phyloP scores from a whole-genome alignment of 2,888 invertebrate genomes.

The Tribolium freemani region DNA sequence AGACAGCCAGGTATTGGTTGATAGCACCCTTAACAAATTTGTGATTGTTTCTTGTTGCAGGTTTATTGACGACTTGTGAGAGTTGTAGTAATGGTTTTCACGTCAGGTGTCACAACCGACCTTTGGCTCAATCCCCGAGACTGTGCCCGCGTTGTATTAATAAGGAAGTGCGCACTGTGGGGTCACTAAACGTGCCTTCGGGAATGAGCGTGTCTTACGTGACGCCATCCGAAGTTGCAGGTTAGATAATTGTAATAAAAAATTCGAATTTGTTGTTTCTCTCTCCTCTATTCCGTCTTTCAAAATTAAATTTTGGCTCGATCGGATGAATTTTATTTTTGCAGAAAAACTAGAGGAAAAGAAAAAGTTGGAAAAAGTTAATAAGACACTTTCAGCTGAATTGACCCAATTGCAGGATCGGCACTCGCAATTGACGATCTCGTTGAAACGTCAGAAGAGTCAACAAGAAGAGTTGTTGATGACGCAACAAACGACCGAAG shows the following conservation, averaged over 20 bases:
- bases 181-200: conserved; percentile 61
- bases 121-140: conserved; percentile 67
- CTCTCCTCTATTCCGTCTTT: conserved; percentile 25
- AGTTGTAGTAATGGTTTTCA: conserved; percentile 70
- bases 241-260: conserved; percentile 53
- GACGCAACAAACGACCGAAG: conserved; percentile 62
- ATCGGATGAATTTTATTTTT: conserved; percentile 50
- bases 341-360: conserved; percentile 67
- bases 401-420: conserved; percentile 66
- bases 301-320: conserved; percentile 25
- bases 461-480: conserved; percentile 62
- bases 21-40: not conserved
- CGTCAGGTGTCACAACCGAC: conserved; percentile 70
- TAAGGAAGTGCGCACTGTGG: conserved; percentile 61
- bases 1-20: conserved; percentile 67
- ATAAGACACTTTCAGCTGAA: conserved; percentile 63
- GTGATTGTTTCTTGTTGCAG: conserved; percentile 55
- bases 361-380: conserved; percentile 63
- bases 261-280: conserved; percentile 4
- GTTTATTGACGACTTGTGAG: conserved; percentile 69
- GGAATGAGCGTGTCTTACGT: conserved; percentile 64
- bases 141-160: conserved; percentile 69
- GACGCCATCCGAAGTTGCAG: conserved; percentile 61
- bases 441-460: conserved; percentile 63
- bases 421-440: conserved; percentile 66